Evolutionary conservation across 2,888 invertebrate species (phyloP), one percentile per base, ranked within the genome.

Genomic region (Drosophila antonietae): DNA sequence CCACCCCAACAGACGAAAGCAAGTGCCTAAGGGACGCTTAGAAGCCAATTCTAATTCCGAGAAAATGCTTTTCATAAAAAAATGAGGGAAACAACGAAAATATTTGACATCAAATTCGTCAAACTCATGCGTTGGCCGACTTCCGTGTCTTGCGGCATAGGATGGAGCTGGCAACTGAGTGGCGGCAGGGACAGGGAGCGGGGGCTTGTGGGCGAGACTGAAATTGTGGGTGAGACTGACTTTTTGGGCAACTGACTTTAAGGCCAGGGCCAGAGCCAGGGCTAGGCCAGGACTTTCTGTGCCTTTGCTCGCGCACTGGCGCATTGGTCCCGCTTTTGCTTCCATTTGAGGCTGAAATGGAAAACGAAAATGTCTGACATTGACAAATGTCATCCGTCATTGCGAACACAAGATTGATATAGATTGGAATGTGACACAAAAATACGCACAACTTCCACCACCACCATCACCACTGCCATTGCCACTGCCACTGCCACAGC

Each of bases 381-480:
- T 93, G 93, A 93, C 92, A 92, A 93, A 93, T 93, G 91, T 89
- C 92, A 93, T 93, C 93, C 93, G 93, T 93, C 93, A 93, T 92
- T 93, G 93, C 91, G 91, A 92, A 93, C 92, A 92, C 88, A 93
- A 93, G 93, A 93, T 93, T 93, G 93, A 93, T 93, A 92, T 92
- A 92, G 93, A 93, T 93, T 92, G 92, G 91, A 93, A 92, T 92
- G 92, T 92, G 93, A 92, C 92, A 91, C 88, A 93, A 91, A 91
- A 90, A 91, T 85, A 90, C 90, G 83, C 90, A 90, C 85, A 81
- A 90, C 78, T 77, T 75, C 81, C 81, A 82, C 77, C 71, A 73
- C 76, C 76, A 66, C 37, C 57, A 51, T 66, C 76, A 68, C 41
- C 57, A 55, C 8, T 47, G 53, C 18, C n/a, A n/a, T n/a, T n/a